Conservation (phyloP, 2,888 invertebrate species). For the Cheilosia scutellata region DNA sequence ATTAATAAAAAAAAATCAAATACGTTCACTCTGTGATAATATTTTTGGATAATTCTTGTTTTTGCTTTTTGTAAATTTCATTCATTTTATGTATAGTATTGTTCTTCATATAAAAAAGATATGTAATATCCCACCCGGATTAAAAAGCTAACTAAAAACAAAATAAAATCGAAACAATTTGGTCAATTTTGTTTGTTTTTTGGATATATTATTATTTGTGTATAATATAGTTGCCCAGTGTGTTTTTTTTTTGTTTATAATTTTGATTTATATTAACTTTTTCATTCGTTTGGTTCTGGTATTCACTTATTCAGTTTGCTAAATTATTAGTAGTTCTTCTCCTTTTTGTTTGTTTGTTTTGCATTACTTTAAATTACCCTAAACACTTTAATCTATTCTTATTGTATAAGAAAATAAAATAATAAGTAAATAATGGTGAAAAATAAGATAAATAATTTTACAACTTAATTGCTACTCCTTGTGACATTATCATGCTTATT, state of each 20-base stretch:
- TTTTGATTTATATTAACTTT: conserved; percentile 61
- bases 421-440: conserved; percentile 72
- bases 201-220: conserved; percentile 43
- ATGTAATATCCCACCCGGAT: conserved; percentile 67
- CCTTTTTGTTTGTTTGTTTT: conserved; percentile 66
- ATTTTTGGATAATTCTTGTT: conserved; percentile 68
- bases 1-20: conserved; percentile 49
- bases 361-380: conserved; percentile 64
- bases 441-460: conserved; percentile 41
- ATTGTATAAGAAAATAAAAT: conserved; percentile 75
- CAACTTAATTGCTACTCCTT: conserved; percentile 73
- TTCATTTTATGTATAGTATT: conserved; percentile 45
- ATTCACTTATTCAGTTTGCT: conserved; percentile 26
- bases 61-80: conserved; percentile 45
- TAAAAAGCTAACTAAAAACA: conserved; percentile 53
- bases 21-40: conserved; percentile 70
- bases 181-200: conserved; percentile 49
- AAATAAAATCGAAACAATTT: conserved; percentile 60
- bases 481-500: conserved; percentile 80
- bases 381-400: conserved; percentile 61
- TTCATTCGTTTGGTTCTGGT: conserved; percentile 67
- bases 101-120: conserved; percentile 71
- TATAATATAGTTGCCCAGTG: conserved; percentile 54
- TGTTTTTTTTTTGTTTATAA: conserved; percentile 46
- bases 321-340: conserved; percentile 51